phyloP scores from a whole-genome alignment of 2,113 vertebrate genomes.

The Oenanthe oenanthe region DNA sequence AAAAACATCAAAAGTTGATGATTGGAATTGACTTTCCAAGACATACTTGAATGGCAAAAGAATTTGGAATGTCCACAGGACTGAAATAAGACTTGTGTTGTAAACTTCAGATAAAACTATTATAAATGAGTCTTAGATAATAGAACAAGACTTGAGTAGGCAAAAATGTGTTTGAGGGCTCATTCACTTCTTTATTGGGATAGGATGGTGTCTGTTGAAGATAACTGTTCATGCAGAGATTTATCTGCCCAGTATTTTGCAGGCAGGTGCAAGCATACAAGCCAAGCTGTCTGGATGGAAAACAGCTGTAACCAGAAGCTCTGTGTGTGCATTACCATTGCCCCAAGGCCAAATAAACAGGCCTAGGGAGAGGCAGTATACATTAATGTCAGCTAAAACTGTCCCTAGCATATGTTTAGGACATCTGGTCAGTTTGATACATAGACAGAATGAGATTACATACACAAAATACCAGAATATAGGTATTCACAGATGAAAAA shows the following conservation, averaged over 20 bases:
- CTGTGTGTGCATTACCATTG: neutral
- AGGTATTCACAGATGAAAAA: neutral
- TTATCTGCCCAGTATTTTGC: neutral
- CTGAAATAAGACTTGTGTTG: neutral
- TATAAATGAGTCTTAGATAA: neutral
- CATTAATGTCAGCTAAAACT: neutral
- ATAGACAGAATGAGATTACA: neutral
- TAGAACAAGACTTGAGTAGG: neutral
- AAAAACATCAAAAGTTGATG: neutral
- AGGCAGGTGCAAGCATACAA: slow-evolving; percentile 10
- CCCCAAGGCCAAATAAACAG: slow-evolving; percentile 26
- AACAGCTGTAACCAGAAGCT: slow-evolving; percentile 56
- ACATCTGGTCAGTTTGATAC: slow-evolving; percentile 14
- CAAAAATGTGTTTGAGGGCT: neutral
- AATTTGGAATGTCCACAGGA: neutral
- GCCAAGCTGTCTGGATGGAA: slow-evolving; percentile 2
- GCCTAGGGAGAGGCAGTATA: neutral
- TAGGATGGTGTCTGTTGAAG: neutral
- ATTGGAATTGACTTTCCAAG: neutral
- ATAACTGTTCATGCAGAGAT: neutral
- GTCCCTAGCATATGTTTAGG: neutral
- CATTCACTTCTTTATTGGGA: neutral
- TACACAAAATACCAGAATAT: neutral
- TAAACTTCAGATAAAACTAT: neutral
- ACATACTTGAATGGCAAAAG: neutral